Evolutionary conservation across 2,888 invertebrate species (phyloP).

Genomic region (Furcula furcula): DNA sequence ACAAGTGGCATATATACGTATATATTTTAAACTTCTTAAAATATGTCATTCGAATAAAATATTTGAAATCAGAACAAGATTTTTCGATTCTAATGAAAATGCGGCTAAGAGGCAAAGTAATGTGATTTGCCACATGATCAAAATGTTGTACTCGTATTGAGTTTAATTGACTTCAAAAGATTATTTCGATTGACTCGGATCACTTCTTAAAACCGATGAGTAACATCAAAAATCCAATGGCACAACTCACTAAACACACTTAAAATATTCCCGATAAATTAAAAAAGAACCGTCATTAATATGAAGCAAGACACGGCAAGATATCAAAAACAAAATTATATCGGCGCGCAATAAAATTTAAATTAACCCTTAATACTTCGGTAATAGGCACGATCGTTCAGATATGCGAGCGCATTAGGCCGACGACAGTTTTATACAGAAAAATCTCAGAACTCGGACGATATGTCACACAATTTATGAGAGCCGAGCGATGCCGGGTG

Average conservation of each 20-base stretch:
- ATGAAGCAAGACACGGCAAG: constrained; percentile 57
- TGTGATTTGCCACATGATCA: constrained; percentile 11
- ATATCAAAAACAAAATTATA: constrained; percentile 45
- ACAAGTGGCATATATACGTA: background rate
- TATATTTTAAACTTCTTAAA: too few relatives aligned
- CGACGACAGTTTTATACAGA: constrained; percentile 44
- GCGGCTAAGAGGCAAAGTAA: constrained; percentile 10
- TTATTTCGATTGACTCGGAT: constrained; percentile 37
- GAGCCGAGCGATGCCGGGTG: constrained; percentile 56
- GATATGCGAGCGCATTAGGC: constrained; percentile 25
- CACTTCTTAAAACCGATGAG: constrained; percentile 44
- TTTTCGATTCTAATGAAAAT: background rate
- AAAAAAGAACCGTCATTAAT: constrained; percentile 69
- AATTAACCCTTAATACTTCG: constrained; percentile 37
- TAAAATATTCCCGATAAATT: constrained; percentile 63
- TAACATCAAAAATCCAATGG: constrained; percentile 39
- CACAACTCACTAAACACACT: constrained; percentile 40
- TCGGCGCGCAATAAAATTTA: constrained; percentile 25
- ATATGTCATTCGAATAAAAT: background rate
- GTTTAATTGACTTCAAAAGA: constrained; percentile 39
- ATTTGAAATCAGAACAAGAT: background rate
- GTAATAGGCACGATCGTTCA: constrained; percentile 34
- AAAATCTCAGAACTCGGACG: constrained; percentile 65
- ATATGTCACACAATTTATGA: constrained; percentile 77
- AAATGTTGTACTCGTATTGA: constrained; percentile 19